These are phyloP conservation scores for Climacteris rufus DNA, from an alignment of 2,113 vertebrate species.

Conservation along the genomic window DNA sequence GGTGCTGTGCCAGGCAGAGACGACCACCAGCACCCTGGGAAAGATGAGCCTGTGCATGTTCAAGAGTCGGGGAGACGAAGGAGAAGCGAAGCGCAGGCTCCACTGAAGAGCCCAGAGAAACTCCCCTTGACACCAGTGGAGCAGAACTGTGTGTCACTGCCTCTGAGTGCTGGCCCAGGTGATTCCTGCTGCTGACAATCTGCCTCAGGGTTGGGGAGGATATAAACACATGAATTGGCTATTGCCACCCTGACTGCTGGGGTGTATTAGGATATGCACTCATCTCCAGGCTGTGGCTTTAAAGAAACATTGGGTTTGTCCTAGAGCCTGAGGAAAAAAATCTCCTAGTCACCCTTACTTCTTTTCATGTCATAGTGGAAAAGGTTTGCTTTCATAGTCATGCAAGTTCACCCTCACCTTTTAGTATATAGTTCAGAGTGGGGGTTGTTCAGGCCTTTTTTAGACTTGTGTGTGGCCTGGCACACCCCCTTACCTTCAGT, in stretches of 20 bases:
- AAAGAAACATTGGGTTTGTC: background rate
- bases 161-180: background rate
- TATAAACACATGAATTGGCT: rapidly evolving
- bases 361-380: background rate
- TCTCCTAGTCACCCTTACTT: background rate
- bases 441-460: background rate
- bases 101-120: background rate
- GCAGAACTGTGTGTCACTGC: background rate
- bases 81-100: background rate
- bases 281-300: background rate
- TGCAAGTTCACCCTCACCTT: rapidly evolving
- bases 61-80: rapidly evolving
- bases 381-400: background rate
- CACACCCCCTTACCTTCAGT: background rate
- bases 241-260: background rate
- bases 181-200: background rate
- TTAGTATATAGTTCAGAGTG: background rate
- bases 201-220: background rate
- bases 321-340: background rate
- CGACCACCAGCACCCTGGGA: background rate
- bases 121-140: background rate
- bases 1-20: background rate
- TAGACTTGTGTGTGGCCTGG: background rate
- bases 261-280: background rate
- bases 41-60: background rate